A percentile compares a stretch with the other conserved stretches of the same genome.
Evolutionary conservation across 2,888 invertebrate genomes (phyloP).

Genomic region (Bembecia ichneumoniformis): DNA sequence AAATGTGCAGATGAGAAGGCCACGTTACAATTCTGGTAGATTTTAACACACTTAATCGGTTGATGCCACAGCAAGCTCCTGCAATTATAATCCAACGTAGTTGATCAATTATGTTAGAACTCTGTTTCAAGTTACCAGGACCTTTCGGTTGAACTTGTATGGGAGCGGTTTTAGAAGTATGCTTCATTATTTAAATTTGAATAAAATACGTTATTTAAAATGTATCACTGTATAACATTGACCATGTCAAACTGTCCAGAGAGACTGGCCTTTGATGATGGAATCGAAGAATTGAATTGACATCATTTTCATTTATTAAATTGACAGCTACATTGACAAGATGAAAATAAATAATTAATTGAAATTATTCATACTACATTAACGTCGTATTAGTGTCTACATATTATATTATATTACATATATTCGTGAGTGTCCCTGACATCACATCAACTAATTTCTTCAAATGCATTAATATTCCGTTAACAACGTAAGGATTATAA

Average conservation of each 20-base stretch:
- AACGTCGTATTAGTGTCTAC: too few relatives aligned
- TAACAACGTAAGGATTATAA: too few relatives aligned
- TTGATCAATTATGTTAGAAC: background rate
- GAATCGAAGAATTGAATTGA: background rate
- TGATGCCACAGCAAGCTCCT: slow-evolving; percentile 25
- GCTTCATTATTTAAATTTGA: background rate
- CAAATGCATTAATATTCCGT: too few relatives aligned
- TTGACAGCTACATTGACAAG: background rate
- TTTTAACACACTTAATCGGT: slow-evolving; percentile 27
- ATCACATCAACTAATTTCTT: too few relatives aligned
- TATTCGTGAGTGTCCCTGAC: too few relatives aligned
- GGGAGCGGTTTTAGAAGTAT: background rate
- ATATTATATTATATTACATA: too few relatives aligned
- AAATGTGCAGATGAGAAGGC: slow-evolving; percentile 16
- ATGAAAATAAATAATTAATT: background rate
- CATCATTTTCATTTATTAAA: background rate
- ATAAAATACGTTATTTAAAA: too few relatives aligned
- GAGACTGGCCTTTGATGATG: slow-evolving; percentile 7
- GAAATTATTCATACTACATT: background rate
- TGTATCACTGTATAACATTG: too few relatives aligned
- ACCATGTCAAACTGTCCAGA: background rate
- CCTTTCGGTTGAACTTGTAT: background rate
- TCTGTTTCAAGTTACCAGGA: background rate
- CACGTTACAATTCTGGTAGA: slow-evolving; percentile 15
- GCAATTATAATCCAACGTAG: slow-evolving; percentile 20